Percentiles rank a stretch among this genome's conserved stretches.
Conservation (phyloP, 2,113 vertebrate species). For the Rhabdomys dilectus region DNA sequence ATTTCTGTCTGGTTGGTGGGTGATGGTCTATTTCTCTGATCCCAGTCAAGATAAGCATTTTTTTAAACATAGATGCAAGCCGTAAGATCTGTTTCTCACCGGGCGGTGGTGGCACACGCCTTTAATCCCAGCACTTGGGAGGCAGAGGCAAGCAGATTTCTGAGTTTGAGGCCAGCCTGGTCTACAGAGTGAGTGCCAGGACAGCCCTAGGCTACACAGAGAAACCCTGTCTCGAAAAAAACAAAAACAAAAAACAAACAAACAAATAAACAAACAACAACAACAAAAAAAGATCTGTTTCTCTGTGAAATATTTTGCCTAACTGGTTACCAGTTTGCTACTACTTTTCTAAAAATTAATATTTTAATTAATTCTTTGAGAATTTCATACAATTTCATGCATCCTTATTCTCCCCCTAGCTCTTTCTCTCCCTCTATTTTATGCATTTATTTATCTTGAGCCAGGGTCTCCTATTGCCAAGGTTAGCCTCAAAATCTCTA, state of each 20-base stretch:
- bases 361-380: background rate
- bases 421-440: background rate
- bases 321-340: background rate
- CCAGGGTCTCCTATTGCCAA: background rate
- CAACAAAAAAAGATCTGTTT: constrained; percentile 5
- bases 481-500: background rate
- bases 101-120: no score
- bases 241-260: no score
- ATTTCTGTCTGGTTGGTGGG: background rate
- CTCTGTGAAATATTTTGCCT: background rate
- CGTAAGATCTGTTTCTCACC: background rate
- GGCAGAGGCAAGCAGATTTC: no score
- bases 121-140: no score
- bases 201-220: no score
- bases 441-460: background rate
- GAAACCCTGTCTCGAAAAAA: no score
- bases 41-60: background rate
- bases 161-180: no score
- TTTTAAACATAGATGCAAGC: background rate
- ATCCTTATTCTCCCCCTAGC: background rate
- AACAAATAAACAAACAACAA: no score
- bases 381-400: background rate
- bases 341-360: background rate
- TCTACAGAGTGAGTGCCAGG: no score
- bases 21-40: constrained; percentile 12